Conservation (phyloP, 1,140 invertebrate genomes). For the Ceratina japonica region DNA sequence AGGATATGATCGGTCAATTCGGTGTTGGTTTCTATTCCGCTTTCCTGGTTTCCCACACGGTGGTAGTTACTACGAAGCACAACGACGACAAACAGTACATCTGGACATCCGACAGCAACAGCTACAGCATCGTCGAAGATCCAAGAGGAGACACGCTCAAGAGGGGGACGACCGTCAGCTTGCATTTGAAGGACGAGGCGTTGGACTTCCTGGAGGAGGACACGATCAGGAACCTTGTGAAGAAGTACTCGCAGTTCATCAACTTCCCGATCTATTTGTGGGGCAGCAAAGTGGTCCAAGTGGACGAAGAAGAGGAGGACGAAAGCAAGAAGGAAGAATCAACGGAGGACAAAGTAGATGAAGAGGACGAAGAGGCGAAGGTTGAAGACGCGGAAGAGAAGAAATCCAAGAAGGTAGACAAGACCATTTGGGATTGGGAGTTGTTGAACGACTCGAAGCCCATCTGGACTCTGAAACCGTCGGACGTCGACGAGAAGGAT, state of each 20-base stretch:
- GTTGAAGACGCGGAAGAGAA: slow-evolving; percentile 81
- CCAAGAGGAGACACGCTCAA: slow-evolving; percentile 94
- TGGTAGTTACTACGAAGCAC: slow-evolving; percentile 97
- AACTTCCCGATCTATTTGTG: slow-evolving; percentile 99
- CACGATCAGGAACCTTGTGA: slow-evolving; percentile 93
- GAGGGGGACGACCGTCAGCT: slow-evolving; percentile 89
- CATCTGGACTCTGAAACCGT: slow-evolving; percentile 96
- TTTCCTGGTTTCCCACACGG: slow-evolving; percentile 94
- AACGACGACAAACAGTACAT: slow-evolving; percentile 98
- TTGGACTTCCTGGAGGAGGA: slow-evolving; percentile 96
- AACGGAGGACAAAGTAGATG: slow-evolving; percentile 83
- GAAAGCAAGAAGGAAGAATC: slow-evolving; percentile 78
- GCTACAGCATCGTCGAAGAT: slow-evolving; percentile 95
- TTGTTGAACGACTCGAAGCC: slow-evolving; percentile 97
- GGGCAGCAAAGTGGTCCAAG: slow-evolving; percentile 94
- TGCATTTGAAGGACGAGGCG: slow-evolving; percentile 98
- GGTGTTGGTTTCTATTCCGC: slow-evolving; percentile 99
- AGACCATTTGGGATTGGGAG: slow-evolving; percentile 99
- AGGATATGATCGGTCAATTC: slow-evolving; percentile 96
- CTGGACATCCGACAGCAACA: slow-evolving; percentile 97
- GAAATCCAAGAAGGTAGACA: slow-evolving; percentile 92
- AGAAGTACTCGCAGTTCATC: slow-evolving; percentile 99
- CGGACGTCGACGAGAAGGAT: slow-evolving; percentile 92
- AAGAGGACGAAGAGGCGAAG: slow-evolving; percentile 84
- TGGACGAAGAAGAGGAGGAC: slow-evolving; percentile 80